phyloP scores from a whole-genome alignment of 2,113 vertebrate genomes.

The Serilophus lunatus region DNA sequence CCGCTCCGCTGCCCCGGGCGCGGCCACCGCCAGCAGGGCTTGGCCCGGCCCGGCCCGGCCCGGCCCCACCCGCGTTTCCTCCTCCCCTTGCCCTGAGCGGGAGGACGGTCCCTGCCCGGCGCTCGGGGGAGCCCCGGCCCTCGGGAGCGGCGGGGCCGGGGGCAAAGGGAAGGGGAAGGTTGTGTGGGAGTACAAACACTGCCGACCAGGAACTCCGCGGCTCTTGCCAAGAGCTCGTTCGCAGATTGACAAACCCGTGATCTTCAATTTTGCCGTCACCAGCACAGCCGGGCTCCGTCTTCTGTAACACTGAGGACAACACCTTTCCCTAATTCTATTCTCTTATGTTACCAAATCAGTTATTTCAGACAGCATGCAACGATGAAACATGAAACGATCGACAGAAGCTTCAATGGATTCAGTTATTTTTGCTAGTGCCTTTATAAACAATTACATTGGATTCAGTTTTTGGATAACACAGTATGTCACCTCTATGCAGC shows the following conservation, averaged over 20 bases:
- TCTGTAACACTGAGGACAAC: neutral
- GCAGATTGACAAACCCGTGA: neutral
- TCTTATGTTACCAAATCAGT: accelerated
- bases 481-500: neutral
- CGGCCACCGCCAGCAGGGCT: neutral
- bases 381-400: neutral
- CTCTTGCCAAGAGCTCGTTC: neutral
- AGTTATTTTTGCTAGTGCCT: neutral
- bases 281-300: neutral
- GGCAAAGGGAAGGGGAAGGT: neutral
- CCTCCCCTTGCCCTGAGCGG: neutral
- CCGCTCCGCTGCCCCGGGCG: neutral
- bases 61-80: neutral
- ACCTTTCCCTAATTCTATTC: neutral
- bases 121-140: neutral
- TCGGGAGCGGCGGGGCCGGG: neutral
- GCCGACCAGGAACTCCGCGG: neutral
- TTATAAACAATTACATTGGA: neutral
- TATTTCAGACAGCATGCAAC: neutral
- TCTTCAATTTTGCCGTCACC: neutral
- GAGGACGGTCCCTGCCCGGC: neutral
- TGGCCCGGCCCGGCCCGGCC: neutral
- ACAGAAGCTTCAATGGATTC: neutral
- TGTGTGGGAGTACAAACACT: neutral
- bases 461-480: neutral